Base-by-base conservation (phyloP, 2,888 invertebrate genomes). In the Camponotus fellah region DNA sequence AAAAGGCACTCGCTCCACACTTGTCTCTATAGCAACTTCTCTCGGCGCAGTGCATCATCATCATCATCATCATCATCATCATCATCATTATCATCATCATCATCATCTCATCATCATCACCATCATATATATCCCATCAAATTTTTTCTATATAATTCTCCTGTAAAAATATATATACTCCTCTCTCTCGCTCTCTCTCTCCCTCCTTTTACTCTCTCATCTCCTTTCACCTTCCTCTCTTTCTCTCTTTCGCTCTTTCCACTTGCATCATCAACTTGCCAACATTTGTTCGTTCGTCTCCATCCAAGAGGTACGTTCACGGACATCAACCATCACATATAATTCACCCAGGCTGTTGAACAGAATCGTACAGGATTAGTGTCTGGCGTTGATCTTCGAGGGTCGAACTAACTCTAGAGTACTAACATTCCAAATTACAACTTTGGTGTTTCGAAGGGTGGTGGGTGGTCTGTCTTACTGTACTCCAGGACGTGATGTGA, bases 321-420 rank as follows among this genome's bases (percentile, higher is more conserved):
- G 71, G 53, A 65, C 10, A 82, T 71, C 56, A 85, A 82, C 21
- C 72, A 80, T 80, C 72, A 80, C 72, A 82, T 82, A 83, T 80
- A 83, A 75, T 81, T 89, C 88, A 88, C 75, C 88, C 85, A 82
- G 82, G 87, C 89, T 89, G 89, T 83, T 68, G 77, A 88, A 68
- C 71, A 86, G 82, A 89, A 89, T 43, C 49, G 53, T 46, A 46
- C 37, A 10, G 21, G 21, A 84, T 90, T 90, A 88, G 58, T 83
- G 14, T 58, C 66, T 14, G 26, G 68, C 66, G 53, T 26, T 46
- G 46, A 76, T 40, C 66, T n/a, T 58, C 14, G 46, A 17, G n/a
- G 8, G n/a, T 3, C 64, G 43, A 71, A 26, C 46, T 80, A 80
- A 71, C 75, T 53, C n/a, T 76, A 74, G 21, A 80, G 46, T 80